phyloP scores from a whole-genome alignment of 2,888 invertebrate genomes.

The Sesia bembeciformis region DNA sequence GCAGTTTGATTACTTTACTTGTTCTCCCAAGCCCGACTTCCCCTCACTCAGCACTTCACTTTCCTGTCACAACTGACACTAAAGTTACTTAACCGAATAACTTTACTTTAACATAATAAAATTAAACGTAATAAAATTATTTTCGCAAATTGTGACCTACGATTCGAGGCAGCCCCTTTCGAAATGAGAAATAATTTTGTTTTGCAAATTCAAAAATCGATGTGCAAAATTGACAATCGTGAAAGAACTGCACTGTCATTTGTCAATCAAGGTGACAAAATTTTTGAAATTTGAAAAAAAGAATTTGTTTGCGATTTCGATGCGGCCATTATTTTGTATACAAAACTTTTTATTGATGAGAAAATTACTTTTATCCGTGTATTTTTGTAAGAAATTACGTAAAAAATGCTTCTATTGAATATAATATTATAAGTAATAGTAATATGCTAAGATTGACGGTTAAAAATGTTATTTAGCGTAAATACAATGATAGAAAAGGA shows the following conservation, averaged over 20 bases:
- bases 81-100: conserved; percentile 3
- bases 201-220: conserved; percentile 40
- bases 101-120: conserved; percentile 7
- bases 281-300: conserved; percentile 54
- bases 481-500: too few species aligned
- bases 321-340: conserved; percentile 13
- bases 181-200: conserved; percentile 39
- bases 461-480: too few species aligned
- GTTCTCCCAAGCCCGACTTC: conserved; percentile 3
- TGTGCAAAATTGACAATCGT: conserved; percentile 59
- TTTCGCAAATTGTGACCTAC: conserved; percentile 14
- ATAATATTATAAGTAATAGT: too few species aligned
- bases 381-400: too few species aligned
- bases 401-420: too few species aligned
- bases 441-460: too few species aligned
- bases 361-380: too few species aligned
- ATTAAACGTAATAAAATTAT: conserved; percentile 24
- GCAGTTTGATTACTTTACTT: conserved; percentile 53
- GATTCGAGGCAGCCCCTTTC: conserved; percentile 23
- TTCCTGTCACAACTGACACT: conserved; percentile 5
- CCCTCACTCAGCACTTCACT: conserved; percentile 29
- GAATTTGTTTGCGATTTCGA: conserved; percentile 6
- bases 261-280: conserved; percentile 42
- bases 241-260: conserved; percentile 53
- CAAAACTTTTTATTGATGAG: too few species aligned